Base-by-base conservation (phyloP, 2,797 vertebrate species). In the Syndactyla subalaris region DNA sequence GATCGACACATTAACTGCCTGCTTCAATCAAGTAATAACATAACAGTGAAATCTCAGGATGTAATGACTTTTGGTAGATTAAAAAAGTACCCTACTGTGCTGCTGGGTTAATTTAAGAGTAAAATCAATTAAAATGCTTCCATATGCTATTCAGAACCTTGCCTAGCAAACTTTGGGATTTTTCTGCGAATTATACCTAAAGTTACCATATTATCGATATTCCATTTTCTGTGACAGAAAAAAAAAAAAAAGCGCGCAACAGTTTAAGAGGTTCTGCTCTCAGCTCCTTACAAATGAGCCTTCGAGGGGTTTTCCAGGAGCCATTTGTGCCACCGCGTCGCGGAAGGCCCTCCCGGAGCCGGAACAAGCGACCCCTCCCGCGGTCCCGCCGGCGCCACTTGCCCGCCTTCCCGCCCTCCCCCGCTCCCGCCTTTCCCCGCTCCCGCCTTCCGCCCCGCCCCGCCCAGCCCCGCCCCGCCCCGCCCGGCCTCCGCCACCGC, bases 201-300 rank as follows among this genome's bases (percentile, higher is more conserved):
- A 36, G 39, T 3, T 11, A 21, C 20, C 4, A 30, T 2, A 10
- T 3, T 34, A 39, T 0, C 13, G 19, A 16, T 22, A 39, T 7
- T 3, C 14, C 24, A 1, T 3, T 23, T 41, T 8, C 49, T 23
- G 51, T 5, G 29, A 4, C 12, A 13, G 14, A 9, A 45, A 6
- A 39, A 9, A 14, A 22, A 23, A 46, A 21, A 39, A 39, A 39
- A 38, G 36, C 36, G 39, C 39, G 0, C 3, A 15, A 5, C 20
- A 1, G 17, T 6, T 12, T 3, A 14, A 48, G 15, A 46, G 6
- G 23, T 14, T 22, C 4, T 9, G 30, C 45, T 14, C 24, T 0
- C 30, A 10, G 52, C 39, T 10, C 7, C 12, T 0, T 4, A 45
- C 67, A 8, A 30, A 8, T 0, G 10, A 17, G 9, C 45, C 26